A percentile compares a stretch with the other conserved stretches of the same genome.
These are phyloP conservation scores for Morpho helenor DNA, from an alignment of 2,888 invertebrate species.

Conservation along the genomic window DNA sequence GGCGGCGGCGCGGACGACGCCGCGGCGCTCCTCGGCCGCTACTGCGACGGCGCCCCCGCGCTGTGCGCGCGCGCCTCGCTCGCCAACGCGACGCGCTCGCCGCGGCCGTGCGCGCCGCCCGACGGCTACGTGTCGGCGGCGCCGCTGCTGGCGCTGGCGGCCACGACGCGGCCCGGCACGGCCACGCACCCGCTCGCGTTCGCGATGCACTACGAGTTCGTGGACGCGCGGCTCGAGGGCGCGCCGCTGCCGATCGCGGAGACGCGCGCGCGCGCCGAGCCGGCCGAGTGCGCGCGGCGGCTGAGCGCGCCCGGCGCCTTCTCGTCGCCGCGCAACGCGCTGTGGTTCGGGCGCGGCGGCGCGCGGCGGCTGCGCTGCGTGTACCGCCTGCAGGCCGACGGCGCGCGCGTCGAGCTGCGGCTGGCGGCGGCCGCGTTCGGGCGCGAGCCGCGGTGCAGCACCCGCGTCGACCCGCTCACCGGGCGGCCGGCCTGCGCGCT, in stretches of 20 bases:
- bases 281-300: constrained; percentile 54
- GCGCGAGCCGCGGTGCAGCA: constrained; percentile 77
- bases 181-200: constrained; percentile 89
- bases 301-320: constrained; percentile 77
- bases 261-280: constrained; percentile 49
- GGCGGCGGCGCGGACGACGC: constrained; percentile 80
- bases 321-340: constrained; percentile 87
- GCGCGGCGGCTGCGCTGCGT: constrained; percentile 86
- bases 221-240: constrained; percentile 88
- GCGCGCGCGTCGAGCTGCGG: constrained; percentile 82
- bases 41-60: constrained; percentile 87
- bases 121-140: constrained; percentile 86
- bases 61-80: constrained; percentile 90
- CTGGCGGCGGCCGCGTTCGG: constrained; percentile 87
- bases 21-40: constrained; percentile 81
- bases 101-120: constrained; percentile 87
- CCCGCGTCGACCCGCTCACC: constrained; percentile 85
- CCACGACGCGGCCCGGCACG: constrained; percentile 83
- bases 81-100: constrained; percentile 84
- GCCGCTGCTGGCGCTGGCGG: constrained; percentile 54
- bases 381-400: constrained; percentile 85
- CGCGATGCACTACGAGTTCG: constrained; percentile 88
- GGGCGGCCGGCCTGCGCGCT: constrained; percentile 74
- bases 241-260: constrained; percentile 73
- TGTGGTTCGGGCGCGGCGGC: constrained; percentile 91